Evolutionary conservation across 2,113 vertebrate species (phyloP).

Genomic region (Tenrec ecaudatus): DNA sequence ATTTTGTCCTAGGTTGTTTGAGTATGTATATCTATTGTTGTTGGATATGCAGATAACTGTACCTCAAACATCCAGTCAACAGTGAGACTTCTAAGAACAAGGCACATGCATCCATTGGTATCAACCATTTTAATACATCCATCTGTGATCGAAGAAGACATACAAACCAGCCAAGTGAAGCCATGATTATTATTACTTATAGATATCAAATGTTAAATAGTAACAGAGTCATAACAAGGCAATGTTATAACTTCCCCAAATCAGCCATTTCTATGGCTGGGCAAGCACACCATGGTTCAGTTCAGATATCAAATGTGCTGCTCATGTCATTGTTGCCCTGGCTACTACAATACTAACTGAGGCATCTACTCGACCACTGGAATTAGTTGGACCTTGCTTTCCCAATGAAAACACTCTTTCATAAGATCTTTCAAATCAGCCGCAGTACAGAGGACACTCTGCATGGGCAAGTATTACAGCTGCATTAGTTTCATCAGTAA

Average conservation of each 20-base stretch:
- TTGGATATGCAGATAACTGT: not conserved
- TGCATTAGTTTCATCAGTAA: not conserved
- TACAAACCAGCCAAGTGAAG: not conserved
- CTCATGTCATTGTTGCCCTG: not conserved
- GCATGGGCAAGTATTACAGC: not conserved
- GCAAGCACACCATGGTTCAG: not conserved
- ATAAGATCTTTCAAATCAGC: not conserved
- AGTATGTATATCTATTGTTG: not conserved
- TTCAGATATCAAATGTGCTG: not conserved
- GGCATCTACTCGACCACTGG: not conserved
- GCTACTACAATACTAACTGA: not conserved
- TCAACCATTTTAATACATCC: not conserved
- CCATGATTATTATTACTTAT: not conserved
- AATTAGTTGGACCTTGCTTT: not conserved
- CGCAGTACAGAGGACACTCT: not conserved
- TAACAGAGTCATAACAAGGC: not conserved
- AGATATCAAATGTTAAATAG: not conserved
- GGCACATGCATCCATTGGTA: not conserved
- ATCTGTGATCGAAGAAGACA: not conserved
- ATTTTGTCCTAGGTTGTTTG: constrained; percentile 19
- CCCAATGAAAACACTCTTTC: not conserved
- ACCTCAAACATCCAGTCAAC: not conserved
- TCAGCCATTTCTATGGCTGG: not conserved
- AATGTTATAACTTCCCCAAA: not conserved
- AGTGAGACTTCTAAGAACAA: not conserved